Evolutionary conservation across 2,113 vertebrate genomes (phyloP), one percentile per base, ranked within the genome.

Genomic region (Gymnobelideus leadbeateri): DNA sequence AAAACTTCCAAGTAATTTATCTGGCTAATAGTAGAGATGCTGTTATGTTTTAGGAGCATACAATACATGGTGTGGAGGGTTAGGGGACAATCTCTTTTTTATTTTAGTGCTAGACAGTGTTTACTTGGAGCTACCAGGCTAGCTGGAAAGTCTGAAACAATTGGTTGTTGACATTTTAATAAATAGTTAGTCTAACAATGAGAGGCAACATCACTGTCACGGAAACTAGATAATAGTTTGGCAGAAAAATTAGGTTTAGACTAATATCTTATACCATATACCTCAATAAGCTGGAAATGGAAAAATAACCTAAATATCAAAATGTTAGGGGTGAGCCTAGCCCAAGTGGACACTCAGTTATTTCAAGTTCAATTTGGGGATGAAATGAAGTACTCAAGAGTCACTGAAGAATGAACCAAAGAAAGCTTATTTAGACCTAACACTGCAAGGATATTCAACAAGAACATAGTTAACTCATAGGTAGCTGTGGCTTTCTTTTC

Each of bases 71-170:
- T n/a, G 52, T 28, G 77, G 9, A 11, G 37, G 23, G 10, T 90
- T n/a, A 89, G 12, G 8, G 26, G 23, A 10, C 21, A 8, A 31
- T 57, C 57, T 93, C 77, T 89, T 55, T 89, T 55, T 52, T n/a
- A 9, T 84, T 37, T 89, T 93, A 12, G 26, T 61, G 1, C 23
- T 89, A 51, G 54, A 43, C 50, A 92, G 28, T 47, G 31, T 51
- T 53, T n/a, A 89, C 43, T 68, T 8, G 23, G 16, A 5, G 10
- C 47, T 90, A 94, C 31, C 31, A 77, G 96, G 91, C 2, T 89
- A 94, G 92, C 84, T 46, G 11, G 89, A 26, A 1, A 57, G 61
- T 57, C n/a, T 46, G 94, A 96, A 95, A 89, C 93, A 95, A 53
- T 2, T 84, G 61, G 93, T 46, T 55, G 28, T 8, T 95, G 37